Base-by-base conservation (phyloP, 1,140 invertebrate genomes). In the Platorchestia sp. region DNA sequence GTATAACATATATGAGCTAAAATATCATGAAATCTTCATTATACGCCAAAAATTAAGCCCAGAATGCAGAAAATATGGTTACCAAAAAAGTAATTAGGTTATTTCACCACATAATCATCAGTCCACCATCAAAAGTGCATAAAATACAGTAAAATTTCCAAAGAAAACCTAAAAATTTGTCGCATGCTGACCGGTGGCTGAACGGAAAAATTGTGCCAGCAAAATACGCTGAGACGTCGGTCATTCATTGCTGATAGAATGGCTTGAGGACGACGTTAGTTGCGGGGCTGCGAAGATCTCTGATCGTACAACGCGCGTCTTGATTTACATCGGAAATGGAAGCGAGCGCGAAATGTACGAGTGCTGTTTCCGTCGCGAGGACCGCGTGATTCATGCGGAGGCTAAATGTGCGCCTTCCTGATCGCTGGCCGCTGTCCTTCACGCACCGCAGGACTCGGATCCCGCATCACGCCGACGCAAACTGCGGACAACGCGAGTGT, bases 291-390 rank as follows among this genome's bases (percentile, higher is more conserved):
- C 59, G 27, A 75, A 75, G 59, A 75, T 75, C 59, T 22, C 27
- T 10, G 59, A 75, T 75, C 59, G 59, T 36, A 75, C 27, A 75
- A 75, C 59, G 59, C 59, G 14, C 59, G 59, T 75, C 59, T 75
- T 75, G 59, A 75, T 75, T 75, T 75, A 75, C 59, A 75, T 75
- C 59, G 59, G 59, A 75, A 75, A 75, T 75, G 59, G 59, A 75
- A 75, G 59, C 59, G 59, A 75, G 59, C 59, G 59, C 59, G 27
- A 75, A 75, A 75, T 75, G 59, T 75, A 75, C 59, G 59, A 75
- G 10, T 22, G 59, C 59, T 75, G 59, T 75, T 75, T 75, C 59
- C 59, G 59, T 10, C 27, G 59, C 36, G 59, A 36, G 59, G 59
- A 75, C 59, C 59, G 59, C 59, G 27, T 75, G 59, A 75, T 75